phyloP scores from a whole-genome alignment of 2,888 invertebrate species.

The Mimas tiliae region DNA sequence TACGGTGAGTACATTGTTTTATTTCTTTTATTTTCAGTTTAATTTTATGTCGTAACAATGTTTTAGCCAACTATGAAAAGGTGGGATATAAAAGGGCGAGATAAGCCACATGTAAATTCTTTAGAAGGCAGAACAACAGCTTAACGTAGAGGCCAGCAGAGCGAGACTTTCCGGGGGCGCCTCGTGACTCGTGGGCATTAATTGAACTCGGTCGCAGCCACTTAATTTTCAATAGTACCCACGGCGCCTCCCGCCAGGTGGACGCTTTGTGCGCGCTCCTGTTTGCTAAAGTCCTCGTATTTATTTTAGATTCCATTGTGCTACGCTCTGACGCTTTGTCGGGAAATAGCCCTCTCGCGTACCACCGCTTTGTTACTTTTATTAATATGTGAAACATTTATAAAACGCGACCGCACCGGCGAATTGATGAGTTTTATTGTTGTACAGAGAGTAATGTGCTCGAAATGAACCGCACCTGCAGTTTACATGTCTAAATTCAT shows the following conservation, averaged over 20 bases:
- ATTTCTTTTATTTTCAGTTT: not conserved
- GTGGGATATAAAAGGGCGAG: slow-evolving; percentile 4
- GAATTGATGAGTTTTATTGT: slow-evolving; percentile 84
- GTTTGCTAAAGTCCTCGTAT: slow-evolving; percentile 83
- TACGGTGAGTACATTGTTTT: no score
- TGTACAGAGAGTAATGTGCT: slow-evolving; percentile 75
- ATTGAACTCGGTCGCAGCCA: slow-evolving; percentile 68
- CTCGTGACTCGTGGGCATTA: slow-evolving; percentile 66
- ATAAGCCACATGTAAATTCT: slow-evolving; percentile 24
- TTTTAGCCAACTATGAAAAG: not conserved
- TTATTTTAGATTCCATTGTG: slow-evolving; percentile 83
- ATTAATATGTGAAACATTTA: slow-evolving; percentile 84
- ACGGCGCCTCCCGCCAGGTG: slow-evolving; percentile 66
- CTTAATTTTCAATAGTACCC: slow-evolving; percentile 72
- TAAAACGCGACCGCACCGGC: slow-evolving; percentile 77
- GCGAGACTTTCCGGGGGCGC: slow-evolving; percentile 49
- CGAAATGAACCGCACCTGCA: slow-evolving; percentile 66
- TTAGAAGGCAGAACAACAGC: slow-evolving; percentile 11
- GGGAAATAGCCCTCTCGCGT: slow-evolving; percentile 77
- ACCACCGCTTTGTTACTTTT: slow-evolving; percentile 82
- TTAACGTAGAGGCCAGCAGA: slow-evolving; percentile 9
- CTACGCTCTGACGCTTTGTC: slow-evolving; percentile 76
- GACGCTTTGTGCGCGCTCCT: slow-evolving; percentile 74
- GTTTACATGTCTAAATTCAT: slow-evolving; percentile 68
- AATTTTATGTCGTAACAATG: not conserved